phyloP scores from a whole-genome alignment of 2,888 invertebrate species.

The Synergus umbraculus region DNA sequence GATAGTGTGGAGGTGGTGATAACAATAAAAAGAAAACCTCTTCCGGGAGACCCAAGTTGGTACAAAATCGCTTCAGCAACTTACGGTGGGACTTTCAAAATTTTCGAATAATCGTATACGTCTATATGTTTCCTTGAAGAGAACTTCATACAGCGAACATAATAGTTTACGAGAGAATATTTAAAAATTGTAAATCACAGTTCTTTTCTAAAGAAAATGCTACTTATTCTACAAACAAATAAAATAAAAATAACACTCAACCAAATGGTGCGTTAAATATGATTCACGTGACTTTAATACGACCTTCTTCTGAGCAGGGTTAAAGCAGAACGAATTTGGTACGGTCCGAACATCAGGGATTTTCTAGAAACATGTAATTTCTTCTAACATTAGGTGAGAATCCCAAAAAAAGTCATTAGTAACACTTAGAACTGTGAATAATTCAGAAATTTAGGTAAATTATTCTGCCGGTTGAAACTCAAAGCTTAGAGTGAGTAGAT shows the following conservation, averaged over 20 bases:
- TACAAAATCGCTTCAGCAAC: too few relatives aligned
- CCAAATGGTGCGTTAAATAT: constrained; percentile 1
- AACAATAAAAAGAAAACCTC: too few relatives aligned
- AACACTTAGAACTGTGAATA: not conserved
- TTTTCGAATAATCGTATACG: too few relatives aligned
- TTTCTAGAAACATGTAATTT: not conserved
- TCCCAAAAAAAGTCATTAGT: not conserved
- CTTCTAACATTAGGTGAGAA: not conserved
- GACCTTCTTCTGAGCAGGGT: not conserved
- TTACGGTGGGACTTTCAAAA: too few relatives aligned
- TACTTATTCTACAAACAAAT: not conserved
- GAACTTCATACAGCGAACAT: not conserved
- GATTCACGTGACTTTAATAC: not conserved
- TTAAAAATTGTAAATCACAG: not conserved
- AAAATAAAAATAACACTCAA: not conserved
- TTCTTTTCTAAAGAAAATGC: not conserved
- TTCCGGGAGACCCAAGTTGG: too few relatives aligned
- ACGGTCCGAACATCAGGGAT: constrained; percentile 1
- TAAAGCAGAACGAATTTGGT: constrained; percentile 15
- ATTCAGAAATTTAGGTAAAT: not conserved
- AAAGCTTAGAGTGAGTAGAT: not conserved
- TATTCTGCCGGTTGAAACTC: not conserved
- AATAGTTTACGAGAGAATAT: not conserved
- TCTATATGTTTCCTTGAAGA: not conserved
- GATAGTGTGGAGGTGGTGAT: too few relatives aligned